Conservation (phyloP, 2,113 vertebrate genomes). For the Abramis brama region DNA sequence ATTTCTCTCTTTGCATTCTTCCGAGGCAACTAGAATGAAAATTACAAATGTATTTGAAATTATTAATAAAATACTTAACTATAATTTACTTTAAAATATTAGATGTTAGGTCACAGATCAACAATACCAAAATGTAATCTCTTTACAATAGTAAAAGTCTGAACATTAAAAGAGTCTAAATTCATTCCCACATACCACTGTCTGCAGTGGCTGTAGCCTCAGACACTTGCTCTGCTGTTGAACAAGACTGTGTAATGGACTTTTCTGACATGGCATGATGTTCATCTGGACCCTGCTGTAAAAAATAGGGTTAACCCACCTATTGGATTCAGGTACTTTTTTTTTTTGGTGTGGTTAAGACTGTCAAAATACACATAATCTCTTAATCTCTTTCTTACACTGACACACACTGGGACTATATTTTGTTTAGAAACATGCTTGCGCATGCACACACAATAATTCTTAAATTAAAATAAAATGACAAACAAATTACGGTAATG, state of each 20-base stretch:
- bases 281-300: conserved; percentile 69
- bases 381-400: too few relatives aligned
- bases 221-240: conserved; percentile 58
- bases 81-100: background rate
- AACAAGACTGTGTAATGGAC: conserved; percentile 51
- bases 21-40: conserved; percentile 46
- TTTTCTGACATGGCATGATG: conserved; percentile 51
- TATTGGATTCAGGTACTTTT: too few relatives aligned
- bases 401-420: too few relatives aligned
- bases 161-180: background rate
- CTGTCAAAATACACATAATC: too few relatives aligned
- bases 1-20: conserved; percentile 58
- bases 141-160: background rate
- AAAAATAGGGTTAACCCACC: conserved; percentile 16
- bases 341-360: too few relatives aligned
- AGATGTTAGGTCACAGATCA: background rate
- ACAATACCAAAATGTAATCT: background rate
- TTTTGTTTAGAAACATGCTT: too few relatives aligned
- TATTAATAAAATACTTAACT: background rate
- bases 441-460: too few relatives aligned
- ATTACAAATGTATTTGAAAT: background rate
- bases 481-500: too few relatives aligned
- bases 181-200: conserved; percentile 68
- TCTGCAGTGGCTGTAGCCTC: conserved; percentile 42
- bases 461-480: too few relatives aligned